These are phyloP conservation scores for Poecile atricapillus DNA, from an alignment of 2,113 vertebrate species.

Conservation along the genomic window DNA sequence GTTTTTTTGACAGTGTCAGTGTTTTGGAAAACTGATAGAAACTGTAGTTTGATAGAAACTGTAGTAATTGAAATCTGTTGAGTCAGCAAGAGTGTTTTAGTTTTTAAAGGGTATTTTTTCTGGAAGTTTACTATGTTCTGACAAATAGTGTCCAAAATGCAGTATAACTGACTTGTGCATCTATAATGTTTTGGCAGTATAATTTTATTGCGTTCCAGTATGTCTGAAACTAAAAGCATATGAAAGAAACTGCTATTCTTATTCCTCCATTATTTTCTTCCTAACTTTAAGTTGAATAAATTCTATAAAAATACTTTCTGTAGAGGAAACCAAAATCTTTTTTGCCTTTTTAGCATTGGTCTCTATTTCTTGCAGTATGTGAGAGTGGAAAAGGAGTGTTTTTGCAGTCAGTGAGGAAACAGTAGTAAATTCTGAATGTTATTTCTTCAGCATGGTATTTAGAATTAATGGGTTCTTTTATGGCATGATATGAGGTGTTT, in stretches of 20 bases:
- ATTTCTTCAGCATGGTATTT: not conserved
- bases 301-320: slow-evolving; percentile 10
- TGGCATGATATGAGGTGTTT: not conserved
- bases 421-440: slow-evolving; percentile 11
- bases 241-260: not conserved
- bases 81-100: not conserved
- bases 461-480: not conserved
- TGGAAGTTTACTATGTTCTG: not conserved
- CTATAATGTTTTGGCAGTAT: slow-evolving; percentile 5
- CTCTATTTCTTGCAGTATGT: not conserved
- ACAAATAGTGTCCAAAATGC: not conserved
- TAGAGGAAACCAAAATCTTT: slow-evolving; percentile 10
- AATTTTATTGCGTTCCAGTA: slow-evolving; percentile 34
- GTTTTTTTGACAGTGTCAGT: not conserved
- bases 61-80: not conserved
- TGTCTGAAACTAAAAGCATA: slow-evolving; percentile 14
- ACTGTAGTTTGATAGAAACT: not conserved
- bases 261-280: slow-evolving; percentile 39
- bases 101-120: not conserved
- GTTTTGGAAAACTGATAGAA: not conserved
- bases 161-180: not conserved
- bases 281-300: slow-evolving; percentile 6
- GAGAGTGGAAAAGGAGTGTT: not conserved
- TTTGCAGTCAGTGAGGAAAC: slow-evolving; percentile 1
- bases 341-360: not conserved